These are phyloP conservation scores for Smittia aterrima DNA, from an alignment of 2,888 invertebrate species.

Conservation along the genomic window DNA sequence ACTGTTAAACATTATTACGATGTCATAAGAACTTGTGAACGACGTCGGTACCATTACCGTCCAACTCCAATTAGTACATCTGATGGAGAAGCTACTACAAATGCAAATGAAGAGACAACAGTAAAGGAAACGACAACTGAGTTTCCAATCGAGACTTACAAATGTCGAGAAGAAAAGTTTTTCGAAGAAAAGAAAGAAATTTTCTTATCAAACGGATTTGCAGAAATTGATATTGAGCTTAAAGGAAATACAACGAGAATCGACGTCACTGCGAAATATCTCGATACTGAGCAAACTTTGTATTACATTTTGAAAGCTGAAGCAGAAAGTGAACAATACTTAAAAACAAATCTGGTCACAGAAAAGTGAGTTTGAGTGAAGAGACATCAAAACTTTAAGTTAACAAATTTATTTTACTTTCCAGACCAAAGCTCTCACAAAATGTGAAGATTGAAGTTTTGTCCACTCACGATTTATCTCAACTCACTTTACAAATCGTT, in stretches of 20 bases:
- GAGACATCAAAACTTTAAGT: no score
- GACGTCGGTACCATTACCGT: no score
- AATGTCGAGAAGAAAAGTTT: background rate
- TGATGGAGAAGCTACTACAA: slow-evolving; percentile 70
- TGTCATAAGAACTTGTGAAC: background rate
- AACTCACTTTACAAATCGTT: slow-evolving; percentile 73
- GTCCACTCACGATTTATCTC: slow-evolving; percentile 69
- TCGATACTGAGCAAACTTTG: slow-evolving; percentile 67
- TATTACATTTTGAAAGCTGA: slow-evolving; percentile 64
- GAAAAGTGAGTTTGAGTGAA: slow-evolving; percentile 51
- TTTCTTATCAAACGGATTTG: background rate
- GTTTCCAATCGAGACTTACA: slow-evolving; percentile 45
- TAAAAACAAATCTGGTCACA: slow-evolving; percentile 59
- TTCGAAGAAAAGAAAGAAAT: background rate
- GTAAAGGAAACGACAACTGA: slow-evolving; percentile 60
- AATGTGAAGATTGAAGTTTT: slow-evolving; percentile 72
- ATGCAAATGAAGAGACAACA: background rate
- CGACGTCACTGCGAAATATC: slow-evolving; percentile 66
- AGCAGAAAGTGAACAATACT: slow-evolving; percentile 61
- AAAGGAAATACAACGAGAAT: background rate
- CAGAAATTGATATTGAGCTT: background rate
- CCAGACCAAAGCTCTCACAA: slow-evolving; percentile 61
- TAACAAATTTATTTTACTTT: no score
- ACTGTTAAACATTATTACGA: slow-evolving; percentile 13
- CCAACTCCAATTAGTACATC: no score